Evolutionary conservation across 2,888 invertebrate species (phyloP).

Genomic region (Himalopsyche tibetana): DNA sequence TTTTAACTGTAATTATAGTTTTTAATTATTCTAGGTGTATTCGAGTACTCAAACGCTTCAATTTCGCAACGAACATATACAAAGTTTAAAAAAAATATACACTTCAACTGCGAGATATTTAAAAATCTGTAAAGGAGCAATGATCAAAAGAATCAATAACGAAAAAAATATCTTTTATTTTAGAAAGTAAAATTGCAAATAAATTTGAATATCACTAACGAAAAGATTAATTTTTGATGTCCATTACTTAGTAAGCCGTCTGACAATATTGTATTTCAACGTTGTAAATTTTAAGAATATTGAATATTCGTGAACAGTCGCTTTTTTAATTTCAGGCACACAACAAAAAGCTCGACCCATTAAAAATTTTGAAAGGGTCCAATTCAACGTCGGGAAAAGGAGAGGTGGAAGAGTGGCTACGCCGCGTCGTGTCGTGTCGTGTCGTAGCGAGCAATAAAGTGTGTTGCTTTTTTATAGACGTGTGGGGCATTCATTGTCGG

Average conservation of each 20-base stretch:
- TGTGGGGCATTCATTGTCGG: slow-evolving; percentile 42
- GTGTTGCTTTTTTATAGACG: slow-evolving; percentile 42
- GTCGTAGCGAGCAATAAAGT: slow-evolving; percentile 37
- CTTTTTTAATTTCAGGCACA: slow-evolving; percentile 18
- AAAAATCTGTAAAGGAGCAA: too few species aligned
- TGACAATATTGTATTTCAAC: neutral
- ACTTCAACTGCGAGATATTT: too few species aligned
- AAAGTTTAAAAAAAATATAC: too few species aligned
- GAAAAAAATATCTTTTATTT: too few species aligned
- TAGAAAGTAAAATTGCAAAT: too few species aligned
- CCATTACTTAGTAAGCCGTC: neutral
- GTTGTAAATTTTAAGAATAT: neutral
- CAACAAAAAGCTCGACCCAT: slow-evolving; percentile 33
- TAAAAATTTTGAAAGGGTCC: slow-evolving; percentile 42
- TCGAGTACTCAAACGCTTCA: too few species aligned
- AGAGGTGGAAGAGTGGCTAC: slow-evolving; percentile 21
- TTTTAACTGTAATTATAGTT: too few species aligned
- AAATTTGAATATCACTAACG: too few species aligned
- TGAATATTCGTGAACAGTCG: slow-evolving; percentile 1
- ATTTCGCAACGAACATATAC: too few species aligned
- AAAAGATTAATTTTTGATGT: neutral
- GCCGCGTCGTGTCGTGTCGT: slow-evolving; percentile 32
- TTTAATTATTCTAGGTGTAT: too few species aligned
- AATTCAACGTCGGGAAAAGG: slow-evolving; percentile 32
- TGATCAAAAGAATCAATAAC: too few species aligned